Evolutionary conservation across 2,888 invertebrate genomes (phyloP), one percentile per base, ranked within the genome.

Genomic region (Entomobrya proxima): DNA sequence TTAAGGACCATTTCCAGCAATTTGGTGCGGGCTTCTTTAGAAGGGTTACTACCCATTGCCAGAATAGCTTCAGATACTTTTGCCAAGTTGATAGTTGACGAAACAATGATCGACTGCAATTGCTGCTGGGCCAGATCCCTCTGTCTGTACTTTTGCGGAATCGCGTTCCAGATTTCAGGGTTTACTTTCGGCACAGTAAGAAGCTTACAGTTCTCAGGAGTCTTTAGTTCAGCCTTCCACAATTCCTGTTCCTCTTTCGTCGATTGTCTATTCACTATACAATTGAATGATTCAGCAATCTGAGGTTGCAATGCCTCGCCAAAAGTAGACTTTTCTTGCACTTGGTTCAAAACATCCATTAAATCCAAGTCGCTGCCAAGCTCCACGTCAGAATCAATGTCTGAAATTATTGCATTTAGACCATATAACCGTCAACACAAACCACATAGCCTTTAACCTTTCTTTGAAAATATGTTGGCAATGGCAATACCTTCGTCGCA

Each of bases 81-180:
- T 3, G 24, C 27, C 13, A 27, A 7, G 21, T 21, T 27, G 18
- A 58, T 27, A 13, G 27, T 58, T 5, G 52, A n/a, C 0, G 40
- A 58, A 24, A 35, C 50, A 18, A 24, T 24, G 1, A 61, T 6
- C 11, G 24, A 27, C 11, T 75, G 74, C 0, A 50, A 9, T 9
- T 40, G 18, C 24, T 75, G 74, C 4, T 30, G 24, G 15, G 27
- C 21, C 0, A 74, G 7, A 61, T 82, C 75, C 11, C 15, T 1
- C 1, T 55, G 15, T 30, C 32, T 40, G 1, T 40, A 30, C n/a
- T 37, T 75, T 0, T 58, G 30, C 1, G 75, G 75, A 3, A 75
- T 35, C 4, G n/a, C 35, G 15, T n/a, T 21, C 82, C 82, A 82
- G 0, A 75, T 82, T 82, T 82, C 82, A 15, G 58, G 30, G 30